These are phyloP conservation scores for Drosophila tropicalis DNA, from an alignment of 1,140 invertebrate species.

Conservation along the genomic window DNA sequence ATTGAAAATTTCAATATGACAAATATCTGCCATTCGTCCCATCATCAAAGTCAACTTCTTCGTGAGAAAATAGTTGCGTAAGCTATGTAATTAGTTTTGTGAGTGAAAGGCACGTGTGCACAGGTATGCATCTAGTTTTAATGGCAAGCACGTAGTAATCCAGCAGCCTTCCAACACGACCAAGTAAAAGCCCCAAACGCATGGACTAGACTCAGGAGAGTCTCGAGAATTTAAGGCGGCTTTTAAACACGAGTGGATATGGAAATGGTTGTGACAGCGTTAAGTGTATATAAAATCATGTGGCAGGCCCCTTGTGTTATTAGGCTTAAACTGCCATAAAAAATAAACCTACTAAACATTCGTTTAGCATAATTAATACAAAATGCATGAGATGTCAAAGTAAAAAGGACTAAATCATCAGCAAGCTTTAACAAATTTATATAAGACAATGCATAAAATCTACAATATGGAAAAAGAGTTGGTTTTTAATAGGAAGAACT, in stretches of 20 bases:
- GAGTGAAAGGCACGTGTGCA: conserved; percentile 49
- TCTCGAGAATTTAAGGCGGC: conserved; percentile 2
- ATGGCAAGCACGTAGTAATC: conserved; percentile 25
- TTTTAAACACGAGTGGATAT: background rate
- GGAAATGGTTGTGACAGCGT: conserved; percentile 3
- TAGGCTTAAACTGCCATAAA: background rate
- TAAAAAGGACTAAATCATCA: background rate
- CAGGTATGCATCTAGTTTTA: conserved; percentile 1
- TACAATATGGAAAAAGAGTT: too few relatives aligned
- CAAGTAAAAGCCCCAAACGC: background rate
- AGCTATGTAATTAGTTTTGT: conserved; percentile 51
- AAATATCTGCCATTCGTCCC: conserved; percentile 1
- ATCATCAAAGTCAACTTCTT: conserved; percentile 7
- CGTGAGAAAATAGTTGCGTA: conserved; percentile 39
- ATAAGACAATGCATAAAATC: too few relatives aligned
- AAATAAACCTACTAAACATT: background rate
- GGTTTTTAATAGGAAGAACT: too few relatives aligned
- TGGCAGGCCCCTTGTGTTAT: background rate
- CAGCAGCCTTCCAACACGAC: conserved; percentile 11
- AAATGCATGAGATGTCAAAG: background rate
- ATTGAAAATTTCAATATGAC: conserved; percentile 40
- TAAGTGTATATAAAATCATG: background rate
- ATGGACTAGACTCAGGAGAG: background rate
- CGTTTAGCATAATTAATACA: conserved; percentile 9
- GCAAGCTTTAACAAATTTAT: background rate